Evolutionary conservation across 2,888 invertebrate species (phyloP).

Genomic region (Parnassius apollo): DNA sequence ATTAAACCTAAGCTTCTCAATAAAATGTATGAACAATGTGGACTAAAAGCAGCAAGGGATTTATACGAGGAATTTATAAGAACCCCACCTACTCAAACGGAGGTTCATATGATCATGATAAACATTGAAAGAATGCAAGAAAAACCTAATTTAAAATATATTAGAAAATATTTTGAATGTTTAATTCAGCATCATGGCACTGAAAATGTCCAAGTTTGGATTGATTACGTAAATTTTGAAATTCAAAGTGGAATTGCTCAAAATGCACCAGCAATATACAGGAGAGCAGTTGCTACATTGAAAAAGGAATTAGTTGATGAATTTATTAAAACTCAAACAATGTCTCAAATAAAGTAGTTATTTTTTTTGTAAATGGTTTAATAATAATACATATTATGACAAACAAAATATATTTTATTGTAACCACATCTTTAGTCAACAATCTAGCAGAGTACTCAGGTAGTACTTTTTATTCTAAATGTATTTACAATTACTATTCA

Average conservation of each 20-base stretch:
- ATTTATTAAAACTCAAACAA: constrained; percentile 78
- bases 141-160: constrained; percentile 65
- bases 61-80: constrained; percentile 82
- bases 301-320: constrained; percentile 74
- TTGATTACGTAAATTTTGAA: constrained; percentile 87
- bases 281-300: constrained; percentile 83
- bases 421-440: constrained; percentile 68
- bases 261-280: constrained; percentile 78
- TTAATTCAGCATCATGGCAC: constrained; percentile 85
- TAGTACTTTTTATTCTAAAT: constrained; percentile 72
- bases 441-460: constrained; percentile 73
- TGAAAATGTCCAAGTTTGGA: constrained; percentile 85
- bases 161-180: constrained; percentile 83
- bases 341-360: constrained; percentile 69
- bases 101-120: constrained; percentile 84
- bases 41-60: constrained; percentile 81
- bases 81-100: constrained; percentile 81
- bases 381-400: constrained; percentile 27
- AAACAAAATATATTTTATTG: constrained; percentile 71
- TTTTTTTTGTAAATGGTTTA: constrained; percentile 28
- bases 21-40: constrained; percentile 74
- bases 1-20: constrained; percentile 83
- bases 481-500: constrained; percentile 68
- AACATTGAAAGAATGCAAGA: constrained; percentile 73
- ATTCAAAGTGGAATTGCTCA: constrained; percentile 81